phyloP scores from a whole-genome alignment of 2,797 vertebrate genomes.

The Garrulus glandarius region DNA sequence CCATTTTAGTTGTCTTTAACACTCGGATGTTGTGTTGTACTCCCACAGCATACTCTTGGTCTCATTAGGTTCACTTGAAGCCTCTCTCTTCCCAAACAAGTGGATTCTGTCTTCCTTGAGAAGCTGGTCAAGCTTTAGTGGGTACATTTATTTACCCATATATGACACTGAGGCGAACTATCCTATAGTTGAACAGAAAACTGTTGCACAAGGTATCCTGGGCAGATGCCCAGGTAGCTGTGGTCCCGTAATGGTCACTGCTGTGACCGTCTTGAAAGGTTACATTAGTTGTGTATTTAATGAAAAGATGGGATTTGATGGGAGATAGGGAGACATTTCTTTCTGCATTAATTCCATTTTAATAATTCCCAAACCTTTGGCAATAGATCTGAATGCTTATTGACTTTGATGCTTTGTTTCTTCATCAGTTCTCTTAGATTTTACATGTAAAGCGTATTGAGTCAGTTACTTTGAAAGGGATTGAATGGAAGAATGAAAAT shows the following conservation, averaged over 20 bases:
- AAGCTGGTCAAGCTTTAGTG: neutral
- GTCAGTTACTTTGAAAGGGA: neutral
- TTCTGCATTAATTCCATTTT: neutral
- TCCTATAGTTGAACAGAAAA: neutral
- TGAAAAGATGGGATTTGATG: neutral
- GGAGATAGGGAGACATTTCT: neutral
- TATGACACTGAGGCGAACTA: neutral
- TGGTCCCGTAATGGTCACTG: neutral
- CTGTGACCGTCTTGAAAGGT: neutral
- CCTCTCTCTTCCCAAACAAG: neutral
- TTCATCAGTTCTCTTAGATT: neutral
- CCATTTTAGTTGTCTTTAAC: neutral
- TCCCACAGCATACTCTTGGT: neutral
- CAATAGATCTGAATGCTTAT: neutral
- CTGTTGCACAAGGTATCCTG: neutral
- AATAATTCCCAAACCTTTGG: neutral
- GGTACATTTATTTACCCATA: neutral
- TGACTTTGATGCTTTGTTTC: neutral
- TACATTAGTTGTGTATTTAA: neutral
- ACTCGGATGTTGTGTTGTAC: neutral
- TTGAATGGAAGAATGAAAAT: neutral
- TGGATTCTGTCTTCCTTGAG: neutral
- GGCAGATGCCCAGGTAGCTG: neutral
- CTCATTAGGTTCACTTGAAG: neutral
- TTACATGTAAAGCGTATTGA: accelerated